Percentiles rank a stretch among this genome's conserved stretches.
phyloP scores from a whole-genome alignment of 1,140 invertebrate genomes.

The Lepidotrigona ventralis region DNA sequence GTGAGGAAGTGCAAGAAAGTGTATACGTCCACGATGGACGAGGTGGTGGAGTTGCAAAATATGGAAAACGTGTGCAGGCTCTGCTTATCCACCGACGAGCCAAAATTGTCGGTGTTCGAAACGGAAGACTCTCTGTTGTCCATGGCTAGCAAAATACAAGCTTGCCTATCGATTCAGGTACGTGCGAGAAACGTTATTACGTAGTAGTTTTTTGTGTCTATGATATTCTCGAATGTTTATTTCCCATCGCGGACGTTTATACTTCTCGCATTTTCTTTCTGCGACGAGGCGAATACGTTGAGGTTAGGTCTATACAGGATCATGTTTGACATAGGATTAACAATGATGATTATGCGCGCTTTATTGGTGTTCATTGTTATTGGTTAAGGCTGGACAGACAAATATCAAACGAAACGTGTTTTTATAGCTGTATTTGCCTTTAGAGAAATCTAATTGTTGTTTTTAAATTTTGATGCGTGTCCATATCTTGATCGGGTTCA shows the following conservation, averaged over 20 bases:
- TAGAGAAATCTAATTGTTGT: background rate
- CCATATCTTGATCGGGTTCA: background rate
- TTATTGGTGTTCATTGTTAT: background rate
- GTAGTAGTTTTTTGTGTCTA: background rate
- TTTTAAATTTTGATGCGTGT: background rate
- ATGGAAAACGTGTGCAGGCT: conserved; percentile 82
- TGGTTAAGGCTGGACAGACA: too few relatives aligned
- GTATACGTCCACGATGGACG: conserved; percentile 64
- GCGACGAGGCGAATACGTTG: background rate
- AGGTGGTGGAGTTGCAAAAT: conserved; percentile 69
- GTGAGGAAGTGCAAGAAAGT: background rate
- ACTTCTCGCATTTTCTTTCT: background rate
- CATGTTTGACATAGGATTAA: background rate
- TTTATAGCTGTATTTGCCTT: too few relatives aligned
- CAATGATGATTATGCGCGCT: too few relatives aligned
- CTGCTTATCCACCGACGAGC: conserved; percentile 82
- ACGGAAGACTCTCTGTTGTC: conserved; percentile 76
- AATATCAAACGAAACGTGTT: background rate
- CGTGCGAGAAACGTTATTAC: background rate
- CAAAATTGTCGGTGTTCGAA: conserved; percentile 76
- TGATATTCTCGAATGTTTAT: background rate
- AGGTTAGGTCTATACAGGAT: conserved; percentile 34
- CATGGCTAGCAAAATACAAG: conserved; percentile 82
- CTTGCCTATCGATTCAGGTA: conserved; percentile 83
- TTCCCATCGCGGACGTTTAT: too few relatives aligned